A percentile compares a stretch with the other conserved stretches of the same genome.
These are phyloP conservation scores for Lepilemur ruficaudatus DNA, from an alignment of 2,797 vertebrate genomes.

Conservation along the genomic window DNA sequence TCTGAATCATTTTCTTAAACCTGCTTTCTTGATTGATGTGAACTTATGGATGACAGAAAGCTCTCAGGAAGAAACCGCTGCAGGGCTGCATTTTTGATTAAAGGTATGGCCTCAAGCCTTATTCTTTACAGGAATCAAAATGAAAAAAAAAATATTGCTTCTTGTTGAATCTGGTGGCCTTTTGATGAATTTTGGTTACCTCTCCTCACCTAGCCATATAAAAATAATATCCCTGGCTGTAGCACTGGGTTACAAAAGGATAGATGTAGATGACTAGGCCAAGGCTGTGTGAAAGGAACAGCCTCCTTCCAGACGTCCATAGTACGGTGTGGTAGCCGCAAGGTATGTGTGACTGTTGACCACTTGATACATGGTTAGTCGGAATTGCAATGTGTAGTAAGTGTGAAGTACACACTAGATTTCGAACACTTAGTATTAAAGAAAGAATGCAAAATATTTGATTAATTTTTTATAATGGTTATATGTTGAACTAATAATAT, in stretches of 20 bases:
- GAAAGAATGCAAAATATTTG: neutral
- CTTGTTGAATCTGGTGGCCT: neutral
- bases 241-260: neutral
- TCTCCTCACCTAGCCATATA: neutral
- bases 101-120: neutral
- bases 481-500: neutral
- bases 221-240: neutral
- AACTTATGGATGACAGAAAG: neutral
- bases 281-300: neutral
- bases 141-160: neutral
- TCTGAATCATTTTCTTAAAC: neutral
- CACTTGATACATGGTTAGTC: neutral
- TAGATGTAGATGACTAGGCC: neutral
- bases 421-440: neutral
- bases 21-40: neutral
- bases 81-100: neutral
- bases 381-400: neutral
- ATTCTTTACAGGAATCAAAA: slow-evolving; percentile 21
- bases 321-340: neutral
- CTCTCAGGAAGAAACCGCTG: neutral
- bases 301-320: neutral
- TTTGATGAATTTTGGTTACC: neutral
- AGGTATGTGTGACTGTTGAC: neutral
- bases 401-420: neutral
- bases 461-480: neutral